Base-by-base conservation (phyloP, 2,888 invertebrate genomes). In the Phortica okadai region DNA sequence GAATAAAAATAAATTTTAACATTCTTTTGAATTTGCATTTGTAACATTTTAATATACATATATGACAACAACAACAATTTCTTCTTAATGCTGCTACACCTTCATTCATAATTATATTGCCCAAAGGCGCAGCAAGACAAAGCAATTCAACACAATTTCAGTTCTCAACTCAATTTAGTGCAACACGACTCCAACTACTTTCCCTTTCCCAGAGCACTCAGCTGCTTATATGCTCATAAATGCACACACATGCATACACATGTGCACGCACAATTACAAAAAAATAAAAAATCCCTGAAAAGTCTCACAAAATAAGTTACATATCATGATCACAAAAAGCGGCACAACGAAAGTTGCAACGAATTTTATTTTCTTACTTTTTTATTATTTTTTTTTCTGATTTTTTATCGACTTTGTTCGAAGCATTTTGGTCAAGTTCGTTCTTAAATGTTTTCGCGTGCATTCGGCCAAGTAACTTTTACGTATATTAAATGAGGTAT, bases 311-410 rank as follows among this genome's bases (percentile, higher is more conserved):
- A 62, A 59, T 59, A 59, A 62, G 62, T 21, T 62, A 21, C 62
- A 62, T 8, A 21, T 62, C 62, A 62, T 62, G 25, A 62, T 10
- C 62, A 25, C 62, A 21, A 86, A 86, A 86, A 84, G 83, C 86
- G 80, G 88, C 86, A 84, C 88, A 86, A 86, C 82, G 86, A 88
- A 86, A 86, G 88, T 88, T 84, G 77, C 70, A 33, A 33, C 16
- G 44, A 50, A 50, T 5, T 50, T 50, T 50, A 11, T 11, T 50
- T 50, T 8, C 50, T 11, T 2, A 14, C 45, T 45, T 45, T 45
- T 45, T 50, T 14, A 2, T 50, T 14, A 44, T 14, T 33, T 42
- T 33, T 14, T 21, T 16, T n/a, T 16, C 41, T 33, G 33, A 33
- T 41, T 33, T 33, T 33, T 33, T 33, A 16, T 7, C 50, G 69